Evolutionary conservation across 1,140 invertebrate genomes (phyloP), one percentile per base, ranked within the genome.

Genomic region (Acromyrmex charruanus): DNA sequence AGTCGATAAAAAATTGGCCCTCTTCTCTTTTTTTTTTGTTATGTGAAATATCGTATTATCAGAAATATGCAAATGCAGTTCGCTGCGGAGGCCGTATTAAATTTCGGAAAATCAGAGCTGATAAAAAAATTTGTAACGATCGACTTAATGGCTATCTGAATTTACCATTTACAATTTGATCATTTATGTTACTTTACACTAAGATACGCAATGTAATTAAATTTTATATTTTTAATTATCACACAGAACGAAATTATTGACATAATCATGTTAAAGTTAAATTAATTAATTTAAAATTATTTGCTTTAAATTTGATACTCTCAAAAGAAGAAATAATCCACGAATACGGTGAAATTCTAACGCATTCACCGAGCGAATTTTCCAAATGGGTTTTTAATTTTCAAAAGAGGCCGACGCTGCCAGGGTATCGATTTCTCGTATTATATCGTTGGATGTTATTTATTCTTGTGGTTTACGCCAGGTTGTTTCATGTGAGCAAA

Each of bases 371-470:
- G 31, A 1, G 31, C 35, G 10, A 86, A 51, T 55, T 58, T 51
- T 14, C 14, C 66, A 89, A 90, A 90, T 90, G 65, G 85, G 77
- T 74, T 84, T 89, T 85, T 90, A 89, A 89, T 87, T 89, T 89
- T 79, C 88, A 90, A 90, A 90, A 79, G 85, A 31, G 25, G 59
- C 89, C 89, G 89, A 84, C 85, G 66, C 81, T 77, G 75, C 25
- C 59, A 6, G 9, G 44, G 77, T 90, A 89, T 90, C 89, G 89
- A 89, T 90, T 90, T 87, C 89, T 61, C 16, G 25, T 39, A 69
- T 88, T 89, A 63, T 77, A 21, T 49, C 53, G 31, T 58, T 21
- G 58, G 7, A 49, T 28, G 44, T 66, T 90, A 85, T 90, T 90
- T 90, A 89, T 63, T 44, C 85, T 79, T 39, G 58, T 58, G 88